These are phyloP conservation scores for Oreochromis spilurus DNA, from an alignment of 2,113 vertebrate species.

Conservation along the genomic window DNA sequence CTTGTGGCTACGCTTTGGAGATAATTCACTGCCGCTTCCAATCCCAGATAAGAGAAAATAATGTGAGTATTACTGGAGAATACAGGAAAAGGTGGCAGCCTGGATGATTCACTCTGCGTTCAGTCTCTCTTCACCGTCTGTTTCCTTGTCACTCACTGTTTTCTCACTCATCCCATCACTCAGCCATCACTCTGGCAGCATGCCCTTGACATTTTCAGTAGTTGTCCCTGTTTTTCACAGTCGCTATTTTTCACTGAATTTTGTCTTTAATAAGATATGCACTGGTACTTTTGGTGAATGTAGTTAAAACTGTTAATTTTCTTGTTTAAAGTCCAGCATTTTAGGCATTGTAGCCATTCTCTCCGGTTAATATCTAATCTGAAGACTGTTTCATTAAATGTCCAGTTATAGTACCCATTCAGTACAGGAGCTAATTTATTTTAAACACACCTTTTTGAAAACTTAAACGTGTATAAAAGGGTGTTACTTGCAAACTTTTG, in stretches of 20 bases:
- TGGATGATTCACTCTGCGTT: slow-evolving; percentile 34
- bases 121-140: slow-evolving; percentile 16
- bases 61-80: slow-evolving; percentile 9
- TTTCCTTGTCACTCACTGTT: slow-evolving; percentile 31
- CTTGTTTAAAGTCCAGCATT: neutral
- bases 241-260: neutral
- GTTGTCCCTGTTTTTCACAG: slow-evolving; percentile 6
- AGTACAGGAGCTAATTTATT: neutral
- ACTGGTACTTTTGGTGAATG: neutral
- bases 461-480: neutral
- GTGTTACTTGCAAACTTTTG: neutral
- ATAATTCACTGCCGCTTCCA: neutral
- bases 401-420: neutral
- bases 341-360: neutral
- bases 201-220: slow-evolving; percentile 45
- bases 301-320: neutral
- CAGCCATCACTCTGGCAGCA: slow-evolving; percentile 13
- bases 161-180: slow-evolving; percentile 33
- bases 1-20: neutral
- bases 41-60: slow-evolving; percentile 26
- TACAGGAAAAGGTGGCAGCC: slow-evolving; percentile 8
- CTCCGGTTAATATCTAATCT: neutral
- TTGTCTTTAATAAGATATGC: neutral
- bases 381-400: neutral
- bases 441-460: neutral